A percentile compares a stretch with the other conserved stretches of the same genome.
phyloP scores from a whole-genome alignment of 1,140 invertebrate species.

The Vanessa atalanta region DNA sequence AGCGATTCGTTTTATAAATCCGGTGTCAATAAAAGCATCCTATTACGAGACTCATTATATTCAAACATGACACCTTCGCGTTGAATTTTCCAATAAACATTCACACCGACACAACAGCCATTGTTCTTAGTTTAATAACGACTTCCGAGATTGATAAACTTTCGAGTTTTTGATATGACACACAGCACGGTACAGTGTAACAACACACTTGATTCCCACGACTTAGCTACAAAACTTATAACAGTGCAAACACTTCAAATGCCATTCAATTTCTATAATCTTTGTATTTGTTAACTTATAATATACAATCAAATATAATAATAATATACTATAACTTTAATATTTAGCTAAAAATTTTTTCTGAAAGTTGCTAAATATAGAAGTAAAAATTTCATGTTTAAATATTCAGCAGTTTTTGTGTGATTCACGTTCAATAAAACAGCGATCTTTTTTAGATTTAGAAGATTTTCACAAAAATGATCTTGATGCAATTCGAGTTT shows the following conservation, averaged over 20 bases:
- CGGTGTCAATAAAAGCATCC: slow-evolving; percentile 20
- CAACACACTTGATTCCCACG: slow-evolving; percentile 39
- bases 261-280: not conserved
- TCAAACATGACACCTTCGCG: slow-evolving; percentile 24
- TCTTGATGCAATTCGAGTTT: no score
- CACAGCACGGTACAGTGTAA: slow-evolving; percentile 28
- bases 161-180: slow-evolving; percentile 48
- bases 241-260: not conserved
- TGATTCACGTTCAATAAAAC: no score
- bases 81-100: slow-evolving; percentile 30
- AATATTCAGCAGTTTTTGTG: no score
- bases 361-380: no score
- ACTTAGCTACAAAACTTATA: slow-evolving; percentile 3
- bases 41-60: slow-evolving; percentile 17
- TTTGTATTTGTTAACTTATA: not conserved
- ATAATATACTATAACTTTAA: no score
- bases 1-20: slow-evolving; percentile 8
- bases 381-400: no score
- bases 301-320: no score
- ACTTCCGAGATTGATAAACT: slow-evolving; percentile 63
- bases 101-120: slow-evolving; percentile 32
- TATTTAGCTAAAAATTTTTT: no score
- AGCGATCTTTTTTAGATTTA: no score
- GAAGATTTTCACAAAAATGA: no score
- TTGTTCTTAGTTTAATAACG: slow-evolving; percentile 40